Evolutionary conservation across 1,140 invertebrate genomes (phyloP).

Genomic region (Bicyclus anynana): DNA sequence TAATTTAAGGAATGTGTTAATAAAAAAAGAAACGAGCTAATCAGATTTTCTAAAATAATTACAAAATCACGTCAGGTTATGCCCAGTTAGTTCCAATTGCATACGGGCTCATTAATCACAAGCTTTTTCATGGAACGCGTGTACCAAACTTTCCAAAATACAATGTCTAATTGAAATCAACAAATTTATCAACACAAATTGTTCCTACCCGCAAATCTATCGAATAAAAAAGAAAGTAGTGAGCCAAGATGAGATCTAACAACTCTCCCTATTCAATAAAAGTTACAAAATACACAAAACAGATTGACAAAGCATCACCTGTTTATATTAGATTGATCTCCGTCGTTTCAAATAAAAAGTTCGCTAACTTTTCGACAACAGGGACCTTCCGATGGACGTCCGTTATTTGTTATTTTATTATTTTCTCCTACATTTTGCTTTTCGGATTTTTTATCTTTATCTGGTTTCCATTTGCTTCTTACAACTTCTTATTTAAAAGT

Average conservation of each 20-base stretch:
- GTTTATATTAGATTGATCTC: slow-evolving; percentile 30
- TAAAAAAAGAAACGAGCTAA: too few species aligned
- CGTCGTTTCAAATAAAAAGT: slow-evolving; percentile 31
- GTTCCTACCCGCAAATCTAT: too few species aligned
- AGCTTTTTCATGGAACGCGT: too few species aligned
- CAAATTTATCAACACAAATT: too few species aligned
- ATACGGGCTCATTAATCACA: too few species aligned
- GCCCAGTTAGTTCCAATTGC: too few species aligned
- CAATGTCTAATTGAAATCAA: too few species aligned
- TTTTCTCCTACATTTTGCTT: slow-evolving; percentile 9
- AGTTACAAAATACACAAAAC: slow-evolving; percentile 6
- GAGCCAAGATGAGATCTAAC: not conserved
- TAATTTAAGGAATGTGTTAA: too few species aligned
- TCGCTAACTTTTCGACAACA: slow-evolving; percentile 25
- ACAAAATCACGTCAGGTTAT: too few species aligned
- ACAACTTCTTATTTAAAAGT: not conserved
- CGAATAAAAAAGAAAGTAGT: too few species aligned
- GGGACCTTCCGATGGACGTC: slow-evolving; percentile 6
- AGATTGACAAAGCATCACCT: slow-evolving; percentile 19
- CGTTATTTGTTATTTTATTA: slow-evolving; percentile 7
- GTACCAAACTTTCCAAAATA: too few species aligned
- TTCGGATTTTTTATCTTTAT: not conserved
- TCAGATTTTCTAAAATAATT: too few species aligned
- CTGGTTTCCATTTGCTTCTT: not conserved
- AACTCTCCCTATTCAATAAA: slow-evolving; percentile 1